Evolutionary conservation across 2,797 vertebrate species (phyloP).

Genomic region (Orestias chungarensis): DNA sequence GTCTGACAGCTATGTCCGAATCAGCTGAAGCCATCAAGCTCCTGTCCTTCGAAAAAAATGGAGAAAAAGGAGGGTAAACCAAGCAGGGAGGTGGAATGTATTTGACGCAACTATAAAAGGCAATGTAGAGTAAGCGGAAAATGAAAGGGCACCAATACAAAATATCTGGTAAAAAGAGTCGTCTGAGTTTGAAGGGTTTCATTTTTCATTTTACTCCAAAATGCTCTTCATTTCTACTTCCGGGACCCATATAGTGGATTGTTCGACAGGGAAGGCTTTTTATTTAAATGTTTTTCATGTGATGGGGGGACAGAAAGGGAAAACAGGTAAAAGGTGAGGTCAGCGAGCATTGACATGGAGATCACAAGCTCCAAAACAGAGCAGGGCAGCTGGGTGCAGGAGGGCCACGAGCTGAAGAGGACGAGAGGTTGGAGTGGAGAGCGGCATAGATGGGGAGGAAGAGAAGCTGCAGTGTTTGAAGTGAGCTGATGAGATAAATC

Average conservation of each 20-base stretch:
- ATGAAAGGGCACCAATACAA: slow-evolving; percentile 43
- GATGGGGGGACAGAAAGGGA: slow-evolving; percentile 12
- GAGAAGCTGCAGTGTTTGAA: slow-evolving; percentile 67
- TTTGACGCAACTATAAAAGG: slow-evolving; percentile 46
- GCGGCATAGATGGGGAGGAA: slow-evolving; percentile 51
- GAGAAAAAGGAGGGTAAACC: slow-evolving; percentile 28
- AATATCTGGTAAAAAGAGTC: slow-evolving; percentile 39
- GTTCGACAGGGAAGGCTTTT: slow-evolving; percentile 35
- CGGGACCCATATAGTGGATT: slow-evolving; percentile 8
- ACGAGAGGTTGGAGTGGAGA: slow-evolving; percentile 57
- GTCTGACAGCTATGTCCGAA: slow-evolving; percentile 72
- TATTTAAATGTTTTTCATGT: slow-evolving; percentile 15
- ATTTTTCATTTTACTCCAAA: slow-evolving; percentile 57
- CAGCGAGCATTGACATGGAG: slow-evolving; percentile 63
- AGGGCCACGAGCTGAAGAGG: slow-evolving; percentile 62
- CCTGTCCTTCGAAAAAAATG: slow-evolving; percentile 48
- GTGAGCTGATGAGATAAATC: slow-evolving; percentile 80
- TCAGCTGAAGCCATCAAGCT: slow-evolving; percentile 68
- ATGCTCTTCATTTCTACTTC: slow-evolving; percentile 38
- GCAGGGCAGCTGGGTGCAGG: slow-evolving; percentile 55
- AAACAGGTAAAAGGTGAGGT: slow-evolving; percentile 19
- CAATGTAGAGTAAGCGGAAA: slow-evolving; percentile 9
- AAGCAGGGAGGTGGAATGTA: slow-evolving; percentile 28
- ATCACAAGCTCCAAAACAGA: slow-evolving; percentile 63
- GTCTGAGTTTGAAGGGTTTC: slow-evolving; percentile 44